These are phyloP conservation scores for Apaloderma vittatum DNA, from an alignment of 2,113 vertebrate species.

Conservation along the genomic window DNA sequence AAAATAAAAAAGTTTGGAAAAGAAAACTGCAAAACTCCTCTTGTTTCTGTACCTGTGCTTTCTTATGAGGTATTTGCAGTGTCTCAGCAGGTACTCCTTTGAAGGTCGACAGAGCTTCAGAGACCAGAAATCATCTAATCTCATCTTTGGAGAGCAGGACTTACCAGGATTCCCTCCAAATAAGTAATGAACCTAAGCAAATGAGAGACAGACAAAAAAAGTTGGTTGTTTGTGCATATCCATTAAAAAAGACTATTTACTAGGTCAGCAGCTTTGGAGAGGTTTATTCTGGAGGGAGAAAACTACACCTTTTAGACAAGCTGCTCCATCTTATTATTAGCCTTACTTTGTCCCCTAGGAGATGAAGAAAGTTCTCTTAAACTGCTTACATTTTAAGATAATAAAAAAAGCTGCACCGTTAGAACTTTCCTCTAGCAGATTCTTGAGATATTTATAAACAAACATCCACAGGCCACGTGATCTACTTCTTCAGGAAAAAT, in stretches of 20 bases:
- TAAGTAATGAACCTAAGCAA: slow-evolving; percentile 93
- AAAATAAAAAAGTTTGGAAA: not conserved
- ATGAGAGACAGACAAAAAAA: slow-evolving; percentile 37
- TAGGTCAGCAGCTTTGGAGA: not conserved
- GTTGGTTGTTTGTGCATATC: not conserved
- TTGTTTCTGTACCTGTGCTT: slow-evolving; percentile 89
- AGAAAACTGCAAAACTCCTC: not conserved
- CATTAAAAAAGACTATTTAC: not conserved
- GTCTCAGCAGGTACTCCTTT: slow-evolving; percentile 96
- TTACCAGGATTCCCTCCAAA: slow-evolving; percentile 99
- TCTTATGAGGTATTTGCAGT: slow-evolving; percentile 98
- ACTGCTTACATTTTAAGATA: not conserved
- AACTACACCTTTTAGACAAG: not conserved
- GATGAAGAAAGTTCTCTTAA: not conserved
- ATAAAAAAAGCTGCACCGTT: not conserved
- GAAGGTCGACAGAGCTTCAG: slow-evolving; percentile 97
- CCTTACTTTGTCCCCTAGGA: not conserved
- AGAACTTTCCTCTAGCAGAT: not conserved
- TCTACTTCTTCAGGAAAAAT: not conserved
- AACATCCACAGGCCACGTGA: not conserved
- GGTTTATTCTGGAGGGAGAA: not conserved
- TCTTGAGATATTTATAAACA: not conserved
- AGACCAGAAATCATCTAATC: slow-evolving; percentile 98
- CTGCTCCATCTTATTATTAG: not conserved
- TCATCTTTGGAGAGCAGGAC: slow-evolving; percentile 98